phyloP scores from a whole-genome alignment of 2,888 invertebrate species.

The Erebia aethiops region DNA sequence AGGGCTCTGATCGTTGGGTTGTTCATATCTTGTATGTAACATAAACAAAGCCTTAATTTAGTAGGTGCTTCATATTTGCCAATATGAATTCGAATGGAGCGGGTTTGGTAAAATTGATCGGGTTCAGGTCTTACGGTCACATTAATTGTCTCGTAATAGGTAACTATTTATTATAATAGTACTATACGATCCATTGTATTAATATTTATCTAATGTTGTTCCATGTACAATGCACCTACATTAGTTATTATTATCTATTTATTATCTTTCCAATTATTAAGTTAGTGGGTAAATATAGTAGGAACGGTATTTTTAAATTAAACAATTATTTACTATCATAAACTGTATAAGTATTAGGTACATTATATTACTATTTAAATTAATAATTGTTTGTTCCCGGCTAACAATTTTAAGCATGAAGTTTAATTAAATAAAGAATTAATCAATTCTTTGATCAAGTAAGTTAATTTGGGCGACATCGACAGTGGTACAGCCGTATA shows the following conservation, averaged over 20 bases:
- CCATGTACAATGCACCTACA: not conserved
- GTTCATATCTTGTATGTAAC: not conserved
- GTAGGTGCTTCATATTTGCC: constrained; percentile 52
- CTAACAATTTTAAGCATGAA: too few species aligned
- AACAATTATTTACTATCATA: too few species aligned
- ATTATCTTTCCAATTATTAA: too few species aligned
- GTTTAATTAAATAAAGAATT: too few species aligned
- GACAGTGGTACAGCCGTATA: constrained; percentile 2
- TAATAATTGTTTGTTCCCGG: too few species aligned
- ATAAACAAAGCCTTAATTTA: constrained; percentile 3
- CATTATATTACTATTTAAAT: too few species aligned
- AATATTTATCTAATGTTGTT: not conserved
- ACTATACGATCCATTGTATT: not conserved
- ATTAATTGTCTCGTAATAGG: not conserved
- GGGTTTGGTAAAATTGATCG: constrained; percentile 41
- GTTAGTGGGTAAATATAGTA: too few species aligned
- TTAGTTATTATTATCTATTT: too few species aligned
- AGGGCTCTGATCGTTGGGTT: not conserved
- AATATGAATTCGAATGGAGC: constrained; percentile 58
- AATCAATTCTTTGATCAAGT: too few species aligned
- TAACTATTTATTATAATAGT: too few species aligned
- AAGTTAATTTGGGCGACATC: constrained; percentile 9
- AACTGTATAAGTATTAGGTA: too few species aligned
- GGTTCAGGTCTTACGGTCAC: not conserved
- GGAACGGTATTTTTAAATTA: too few species aligned